Conservation (phyloP, 1,140 invertebrate species). For the Apis laboriosa region DNA sequence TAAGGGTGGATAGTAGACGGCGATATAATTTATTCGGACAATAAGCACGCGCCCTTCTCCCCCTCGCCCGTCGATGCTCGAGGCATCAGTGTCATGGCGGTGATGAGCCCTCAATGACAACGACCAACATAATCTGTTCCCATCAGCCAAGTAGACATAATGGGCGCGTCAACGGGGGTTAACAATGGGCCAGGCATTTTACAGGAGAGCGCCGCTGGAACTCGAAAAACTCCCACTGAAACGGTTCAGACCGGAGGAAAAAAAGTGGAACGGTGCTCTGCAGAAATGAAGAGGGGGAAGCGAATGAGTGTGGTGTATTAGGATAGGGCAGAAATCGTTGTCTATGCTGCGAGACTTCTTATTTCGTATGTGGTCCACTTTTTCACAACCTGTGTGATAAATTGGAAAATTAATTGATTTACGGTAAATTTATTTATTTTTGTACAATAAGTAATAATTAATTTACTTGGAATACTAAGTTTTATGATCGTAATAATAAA, state of each 20-base stretch:
- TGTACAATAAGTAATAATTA: too few relatives aligned
- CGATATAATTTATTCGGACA: slow-evolving; percentile 74
- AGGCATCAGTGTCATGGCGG: slow-evolving; percentile 77
- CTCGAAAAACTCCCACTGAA: slow-evolving; percentile 54
- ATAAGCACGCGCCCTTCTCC: slow-evolving; percentile 58
- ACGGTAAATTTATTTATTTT: not conserved
- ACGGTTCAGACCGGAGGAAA: not conserved
- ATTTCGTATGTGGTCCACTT: not conserved
- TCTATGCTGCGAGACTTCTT: not conserved
- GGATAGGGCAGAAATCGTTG: slow-evolving; percentile 15
- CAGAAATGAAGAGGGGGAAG: slow-evolving; percentile 15
- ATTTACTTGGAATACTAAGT: too few relatives aligned
- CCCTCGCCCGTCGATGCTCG: slow-evolving; percentile 18
- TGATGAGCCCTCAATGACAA: slow-evolving; percentile 80
- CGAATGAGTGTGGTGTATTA: not conserved
- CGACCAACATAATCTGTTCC: slow-evolving; percentile 80
- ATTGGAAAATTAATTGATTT: not conserved
- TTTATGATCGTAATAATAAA: too few relatives aligned
- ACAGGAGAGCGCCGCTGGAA: slow-evolving; percentile 64
- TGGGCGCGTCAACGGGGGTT: slow-evolving; percentile 75
- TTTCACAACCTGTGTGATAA: not conserved
- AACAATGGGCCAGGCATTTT: slow-evolving; percentile 76
- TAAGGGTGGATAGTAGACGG: slow-evolving; percentile 25
- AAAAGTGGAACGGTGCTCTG: not conserved
- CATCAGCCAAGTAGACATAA: slow-evolving; percentile 78